Base-by-base conservation (phyloP, 2,113 vertebrate species). In the Megaceryle torquata region DNA sequence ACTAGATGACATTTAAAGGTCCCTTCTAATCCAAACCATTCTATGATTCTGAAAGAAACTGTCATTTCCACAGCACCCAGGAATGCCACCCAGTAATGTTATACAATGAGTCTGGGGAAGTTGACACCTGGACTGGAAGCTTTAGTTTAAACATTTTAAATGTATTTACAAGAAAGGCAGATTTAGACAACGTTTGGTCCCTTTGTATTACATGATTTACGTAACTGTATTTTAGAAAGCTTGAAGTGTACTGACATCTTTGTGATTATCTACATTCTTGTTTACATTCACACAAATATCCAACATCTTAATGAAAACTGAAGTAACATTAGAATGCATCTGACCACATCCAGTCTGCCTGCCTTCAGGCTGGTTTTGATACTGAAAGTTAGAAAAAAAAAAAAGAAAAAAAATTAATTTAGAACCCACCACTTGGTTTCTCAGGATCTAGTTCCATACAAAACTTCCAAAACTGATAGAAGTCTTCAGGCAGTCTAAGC, bases 391-490 rank as follows among this genome's bases (percentile, higher is more conserved):
- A 89, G 28, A 79, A 84, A 18, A 84, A 1, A 4, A 3, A 88
- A 64, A 56, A 68, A 15, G 17, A 44, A 44, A 46, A 46, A 46
- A 67, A 7, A 15, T 19, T 24, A 28, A 41, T 44, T 41, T 13
- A 88, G 64, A 77, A 93, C 97, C 85, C 96, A 99, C 99, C 99
- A 91, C 98, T 94, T 26, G 99, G 99, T 67, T 98, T 97, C 68
- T 98, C 98, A n/a, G 98, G 97, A 92, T 97, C 90, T 70, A 99
- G 97, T 2, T 98, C 97, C 84, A 98, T 97, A 97, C 99, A 99
- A 94, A 99, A 99, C 74, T 98, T 98, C 99, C 99, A 99, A 69
- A 99, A 99, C 60, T 99, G 98, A 88, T 98, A 99, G 87, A 99
- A 98, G 88, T 99, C 99, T 72, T 99, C 99, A 41, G 99, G 99